phyloP scores from a whole-genome alignment of 2,113 vertebrate genomes.

The Cochlearius cochlearius region DNA sequence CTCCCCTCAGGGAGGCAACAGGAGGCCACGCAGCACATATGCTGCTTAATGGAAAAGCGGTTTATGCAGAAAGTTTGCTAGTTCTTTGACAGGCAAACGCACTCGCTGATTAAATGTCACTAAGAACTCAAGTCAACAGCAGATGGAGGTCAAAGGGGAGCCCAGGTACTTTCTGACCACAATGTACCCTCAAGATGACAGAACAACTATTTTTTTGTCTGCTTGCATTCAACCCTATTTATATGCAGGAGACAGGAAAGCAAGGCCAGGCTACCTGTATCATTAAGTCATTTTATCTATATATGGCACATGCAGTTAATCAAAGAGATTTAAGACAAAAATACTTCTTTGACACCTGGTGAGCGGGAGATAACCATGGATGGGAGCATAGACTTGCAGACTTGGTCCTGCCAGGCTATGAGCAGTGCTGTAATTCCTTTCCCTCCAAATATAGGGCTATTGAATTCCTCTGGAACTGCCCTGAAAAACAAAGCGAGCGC shows the following conservation, averaged over 20 bases:
- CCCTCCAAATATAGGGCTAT: background rate
- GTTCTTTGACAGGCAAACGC: background rate
- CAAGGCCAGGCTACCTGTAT: background rate
- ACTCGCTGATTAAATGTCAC: slow-evolving; percentile 9
- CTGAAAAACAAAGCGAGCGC: background rate
- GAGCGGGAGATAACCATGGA: background rate
- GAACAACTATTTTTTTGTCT: background rate
- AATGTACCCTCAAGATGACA: background rate
- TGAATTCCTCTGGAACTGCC: background rate
- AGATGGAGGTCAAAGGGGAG: background rate
- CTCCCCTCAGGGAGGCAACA: background rate
- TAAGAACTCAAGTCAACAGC: slow-evolving; percentile 19
- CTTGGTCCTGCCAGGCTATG: background rate
- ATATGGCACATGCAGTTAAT: background rate
- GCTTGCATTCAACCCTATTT: background rate
- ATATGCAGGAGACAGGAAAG: background rate
- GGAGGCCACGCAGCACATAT: accelerated
- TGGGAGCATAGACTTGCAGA: background rate
- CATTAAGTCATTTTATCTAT: background rate
- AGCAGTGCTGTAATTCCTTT: background rate
- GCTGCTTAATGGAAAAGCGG: background rate
- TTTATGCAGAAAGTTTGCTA: background rate
- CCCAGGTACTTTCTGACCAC: background rate
- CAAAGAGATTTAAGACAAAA: background rate
- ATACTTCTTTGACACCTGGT: background rate